Conservation (phyloP, 2,113 vertebrate species). For the Pteropus alecto region DNA sequence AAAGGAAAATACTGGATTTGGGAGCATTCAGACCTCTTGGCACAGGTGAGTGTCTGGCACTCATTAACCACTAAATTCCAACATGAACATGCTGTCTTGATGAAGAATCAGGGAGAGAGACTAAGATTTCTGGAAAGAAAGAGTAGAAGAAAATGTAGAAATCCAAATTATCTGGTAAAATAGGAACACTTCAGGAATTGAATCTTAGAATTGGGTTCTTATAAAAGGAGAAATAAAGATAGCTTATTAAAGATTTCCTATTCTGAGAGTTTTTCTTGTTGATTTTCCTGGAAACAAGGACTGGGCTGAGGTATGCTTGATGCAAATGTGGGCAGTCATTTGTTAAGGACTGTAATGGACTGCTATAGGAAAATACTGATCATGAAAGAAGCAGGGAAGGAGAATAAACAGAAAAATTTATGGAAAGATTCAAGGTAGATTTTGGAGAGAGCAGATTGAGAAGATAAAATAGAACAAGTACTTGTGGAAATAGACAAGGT, state of each 20-base stretch:
- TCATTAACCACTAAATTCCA: background rate
- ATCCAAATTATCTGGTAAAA: background rate
- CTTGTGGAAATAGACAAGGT: background rate
- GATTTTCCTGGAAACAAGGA: background rate
- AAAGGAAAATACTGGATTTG: background rate
- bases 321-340: background rate
- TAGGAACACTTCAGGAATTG: background rate
- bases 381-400: background rate
- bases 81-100: background rate
- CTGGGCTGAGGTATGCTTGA: background rate
- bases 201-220: background rate
- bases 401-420: background rate
- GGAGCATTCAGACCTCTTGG: background rate
- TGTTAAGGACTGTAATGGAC: background rate
- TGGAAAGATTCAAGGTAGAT: background rate
- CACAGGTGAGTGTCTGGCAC: background rate
- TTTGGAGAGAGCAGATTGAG: background rate
- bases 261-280: background rate
- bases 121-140: background rate
- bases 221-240: background rate
- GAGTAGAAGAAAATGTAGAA: background rate
- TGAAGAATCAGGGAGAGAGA: background rate
- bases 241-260: background rate
- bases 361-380: background rate
- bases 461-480: background rate